Evolutionary conservation across 2,797 vertebrate genomes (phyloP).

Genomic region (Poeciliopsis gracilis): DNA sequence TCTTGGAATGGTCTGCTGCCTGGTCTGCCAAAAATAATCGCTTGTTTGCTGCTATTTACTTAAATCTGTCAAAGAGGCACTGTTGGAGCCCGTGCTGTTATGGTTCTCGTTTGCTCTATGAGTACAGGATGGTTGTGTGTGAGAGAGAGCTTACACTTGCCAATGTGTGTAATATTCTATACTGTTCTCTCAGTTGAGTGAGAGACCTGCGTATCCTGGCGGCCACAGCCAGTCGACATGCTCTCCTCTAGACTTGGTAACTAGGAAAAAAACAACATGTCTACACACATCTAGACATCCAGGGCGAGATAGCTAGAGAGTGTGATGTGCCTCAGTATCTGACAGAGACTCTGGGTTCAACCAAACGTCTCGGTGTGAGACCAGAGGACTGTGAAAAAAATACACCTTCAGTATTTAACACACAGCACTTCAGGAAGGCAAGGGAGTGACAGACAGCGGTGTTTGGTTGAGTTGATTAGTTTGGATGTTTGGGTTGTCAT

Average conservation of each 20-base stretch:
- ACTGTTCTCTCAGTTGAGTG: conserved; percentile 66
- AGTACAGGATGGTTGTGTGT: conserved; percentile 36
- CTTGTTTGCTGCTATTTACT: conserved; percentile 84
- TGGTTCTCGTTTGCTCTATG: conserved; percentile 61
- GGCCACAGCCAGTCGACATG: conserved; percentile 40
- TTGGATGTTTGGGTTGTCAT: conserved; percentile 69
- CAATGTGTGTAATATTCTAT: conserved; percentile 68
- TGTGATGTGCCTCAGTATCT: conserved; percentile 73
- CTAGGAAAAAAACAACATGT: too few species aligned
- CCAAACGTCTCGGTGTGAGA: conserved; percentile 69
- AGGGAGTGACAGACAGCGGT: conserved; percentile 67
- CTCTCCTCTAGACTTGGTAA: neutral
- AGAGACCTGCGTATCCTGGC: conserved; percentile 59
- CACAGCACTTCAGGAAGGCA: conserved; percentile 45
- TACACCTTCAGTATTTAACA: conserved; percentile 48
- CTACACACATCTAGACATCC: conserved; percentile 31
- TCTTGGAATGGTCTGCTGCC: conserved; percentile 74
- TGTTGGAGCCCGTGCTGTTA: conserved; percentile 70
- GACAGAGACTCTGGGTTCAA: conserved; percentile 68
- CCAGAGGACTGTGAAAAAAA: conserved; percentile 63
- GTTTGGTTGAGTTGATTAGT: conserved; percentile 54
- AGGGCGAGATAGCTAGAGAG: conserved; percentile 62
- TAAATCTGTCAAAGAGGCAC: conserved; percentile 81
- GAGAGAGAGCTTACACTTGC: conserved; percentile 44
- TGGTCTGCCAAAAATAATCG: conserved; percentile 79